Base-by-base conservation (phyloP, 1,140 invertebrate species). In the Marisa cornuarietis region DNA sequence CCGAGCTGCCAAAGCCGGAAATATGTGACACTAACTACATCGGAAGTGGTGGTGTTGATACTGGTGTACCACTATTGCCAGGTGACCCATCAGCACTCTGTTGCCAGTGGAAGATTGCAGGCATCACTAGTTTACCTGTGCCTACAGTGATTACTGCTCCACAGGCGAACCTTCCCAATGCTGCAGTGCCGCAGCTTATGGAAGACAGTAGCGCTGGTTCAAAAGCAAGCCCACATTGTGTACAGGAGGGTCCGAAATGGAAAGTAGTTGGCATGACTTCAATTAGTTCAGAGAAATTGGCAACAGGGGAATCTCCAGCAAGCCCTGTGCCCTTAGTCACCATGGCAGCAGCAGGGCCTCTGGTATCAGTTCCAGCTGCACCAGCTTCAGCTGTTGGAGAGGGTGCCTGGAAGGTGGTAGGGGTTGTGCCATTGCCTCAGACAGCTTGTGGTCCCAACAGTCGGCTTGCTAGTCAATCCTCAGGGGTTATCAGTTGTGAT, bases 251-350 rank as follows among this genome's bases (percentile, higher is more conserved):
- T 58, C 54, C 54, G 9, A 58, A 58, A 26, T 77, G 76, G 76
- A 77, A 77, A 26, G 49, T 77, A 51, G 76, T 77, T 52, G 76
- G 76, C 65, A 16, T 77, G 63, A 77, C 76, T 0, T 77, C 76
- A 22, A 18, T 77, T n/a, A 69, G 22, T 24, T 22, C 71, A 52
- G 54, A 58, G 54, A 58, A 58, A 58, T 1, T 58, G 16, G 52
- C 22, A 63, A 20, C 51, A 54, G 31, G 14, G 22, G 26, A n/a
- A 8, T 1, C 65, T 16, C 65, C 26, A 1, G 65, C 22, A n/a
- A 13, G 13, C 6, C 14, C 65, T 13, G 22, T 68, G 65, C 26
- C 65, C 6, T n/a, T 68, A 22, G 65, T 31, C 22, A 13, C 65
- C 22, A n/a, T 68, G 65, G 65, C 65, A 68, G 26, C 65, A 31